Evolutionary conservation across 1,140 invertebrate species (phyloP), one percentile per base, ranked within the genome.

Genomic region (Heliconius congener): DNA sequence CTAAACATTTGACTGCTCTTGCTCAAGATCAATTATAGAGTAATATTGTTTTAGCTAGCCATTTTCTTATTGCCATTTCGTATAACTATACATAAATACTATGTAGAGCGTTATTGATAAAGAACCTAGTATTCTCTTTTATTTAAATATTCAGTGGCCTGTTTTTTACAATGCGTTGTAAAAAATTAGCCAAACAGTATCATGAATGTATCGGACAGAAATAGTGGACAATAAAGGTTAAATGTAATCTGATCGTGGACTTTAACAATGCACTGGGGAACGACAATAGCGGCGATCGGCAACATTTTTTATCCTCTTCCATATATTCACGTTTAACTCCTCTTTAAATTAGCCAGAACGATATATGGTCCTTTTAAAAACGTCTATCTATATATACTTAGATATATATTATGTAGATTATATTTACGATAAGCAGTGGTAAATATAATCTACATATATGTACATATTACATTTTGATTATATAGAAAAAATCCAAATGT

Each of bases 171-270:
- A 50, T 77, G 57, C 72, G 73, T 73, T 74, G 57, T 77, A 81
- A 77, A 18, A 57, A 77, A 77, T 78, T 78, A 81, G 55, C 76
- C 76, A 73, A 71, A 81, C 76, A 78, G 73, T 74, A 78, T 76
- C 77, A 79, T 27, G 66, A 79, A 82, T 78, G 74, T 66, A 76
- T 78, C 78, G 76, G 85, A 81, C 77, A 85, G 78, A 79, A 85
- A 87, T 87, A 86, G 83, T 84, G 85, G 86, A 87, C 84, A 89
- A 86, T 86, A 89, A 88, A 89, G 87, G 86, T 89, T 90, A 88
- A 88, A 86, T 85, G 84, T 85, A 87, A 91, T 90, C 88, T 88
- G 88, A 90, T 91, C 84, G 87, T 80, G 80, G 76, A 81, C 80
- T 85, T 84, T 86, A 87, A 90, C 88, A 88, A 90, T 88, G 83